Conservation (phyloP, 1,140 invertebrate genomes). For the Papilio xuthus region DNA sequence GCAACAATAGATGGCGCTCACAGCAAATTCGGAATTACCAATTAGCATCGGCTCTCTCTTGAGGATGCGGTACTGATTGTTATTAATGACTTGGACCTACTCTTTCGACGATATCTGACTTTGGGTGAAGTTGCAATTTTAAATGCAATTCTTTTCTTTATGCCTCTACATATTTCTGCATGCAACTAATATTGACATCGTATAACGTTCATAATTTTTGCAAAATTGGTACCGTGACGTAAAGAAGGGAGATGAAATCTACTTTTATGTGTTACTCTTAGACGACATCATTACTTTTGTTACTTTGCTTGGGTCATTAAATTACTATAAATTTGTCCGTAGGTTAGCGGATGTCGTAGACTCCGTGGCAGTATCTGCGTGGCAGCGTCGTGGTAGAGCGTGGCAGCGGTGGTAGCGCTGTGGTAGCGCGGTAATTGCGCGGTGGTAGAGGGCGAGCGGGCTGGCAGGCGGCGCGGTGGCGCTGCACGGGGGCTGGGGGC, state of each 20-base stretch:
- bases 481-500: conserved; percentile 75
- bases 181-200: background rate
- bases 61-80: conserved; percentile 66
- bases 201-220: background rate
- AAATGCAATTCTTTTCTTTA: background rate
- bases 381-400: conserved; percentile 6
- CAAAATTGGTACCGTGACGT: background rate
- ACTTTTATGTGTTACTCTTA: background rate
- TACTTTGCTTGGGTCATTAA: background rate
- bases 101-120: conserved; percentile 34
- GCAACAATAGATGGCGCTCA: conserved; percentile 79
- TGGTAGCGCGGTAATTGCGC: conserved; percentile 36
- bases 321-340: background rate
- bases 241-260: background rate
- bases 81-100: conserved; percentile 80
- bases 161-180: background rate
- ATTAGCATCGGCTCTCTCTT: conserved; percentile 63
- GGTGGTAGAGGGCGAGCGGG: conserved; percentile 44
- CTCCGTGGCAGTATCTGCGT: conserved; percentile 17
- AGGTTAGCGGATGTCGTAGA: conserved; percentile 15
- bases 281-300: background rate
- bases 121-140: conserved; percentile 29
- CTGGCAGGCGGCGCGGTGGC: conserved; percentile 58
- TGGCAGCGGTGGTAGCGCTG: conserved; percentile 31
- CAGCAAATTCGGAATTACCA: conserved; percentile 75